phyloP scores from a whole-genome alignment of 2,113 vertebrate genomes.

The Cebidichthys violaceus region DNA sequence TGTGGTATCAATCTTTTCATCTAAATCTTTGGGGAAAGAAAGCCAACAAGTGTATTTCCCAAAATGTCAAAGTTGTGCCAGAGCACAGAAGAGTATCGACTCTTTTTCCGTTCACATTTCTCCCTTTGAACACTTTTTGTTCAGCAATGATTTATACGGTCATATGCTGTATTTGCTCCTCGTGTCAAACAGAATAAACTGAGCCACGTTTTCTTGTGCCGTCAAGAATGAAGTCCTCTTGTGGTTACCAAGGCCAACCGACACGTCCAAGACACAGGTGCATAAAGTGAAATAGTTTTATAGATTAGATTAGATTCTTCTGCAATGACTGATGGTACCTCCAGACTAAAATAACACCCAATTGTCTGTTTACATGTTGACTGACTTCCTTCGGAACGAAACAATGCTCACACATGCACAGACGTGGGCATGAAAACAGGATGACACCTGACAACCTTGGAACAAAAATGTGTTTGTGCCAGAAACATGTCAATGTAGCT shows the following conservation, averaged over 20 bases:
- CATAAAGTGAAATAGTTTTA: conserved; percentile 41
- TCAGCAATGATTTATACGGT: conserved; percentile 11
- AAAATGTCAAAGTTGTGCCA: neutral
- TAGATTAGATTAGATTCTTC: conserved; percentile 21
- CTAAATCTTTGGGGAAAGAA: neutral
- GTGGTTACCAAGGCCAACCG: neutral
- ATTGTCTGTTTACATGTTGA: conserved; percentile 54
- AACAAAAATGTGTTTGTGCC: conserved; percentile 48
- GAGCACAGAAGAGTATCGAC: neutral
- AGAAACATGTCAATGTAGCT: conserved; percentile 30
- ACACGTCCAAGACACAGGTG: conserved; percentile 62
- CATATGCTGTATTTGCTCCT: conserved; percentile 6
- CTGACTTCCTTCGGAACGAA: conserved; percentile 65
- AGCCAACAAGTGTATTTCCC: neutral
- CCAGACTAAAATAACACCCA: conserved; percentile 66
- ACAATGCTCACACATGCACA: conserved; percentile 64
- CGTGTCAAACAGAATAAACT: conserved; percentile 37
- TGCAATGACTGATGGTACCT: conserved; percentile 50
- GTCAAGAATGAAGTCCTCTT: conserved; percentile 28
- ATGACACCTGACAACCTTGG: conserved; percentile 82
- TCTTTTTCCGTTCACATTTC: neutral
- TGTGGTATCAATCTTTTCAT: neutral
- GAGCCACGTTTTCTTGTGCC: conserved; percentile 29
- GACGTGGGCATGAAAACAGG: conserved; percentile 78
- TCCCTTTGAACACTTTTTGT: neutral